Evolutionary conservation across 2,113 vertebrate genomes (phyloP).

Genomic region (Pyrgilauda ruficollis): DNA sequence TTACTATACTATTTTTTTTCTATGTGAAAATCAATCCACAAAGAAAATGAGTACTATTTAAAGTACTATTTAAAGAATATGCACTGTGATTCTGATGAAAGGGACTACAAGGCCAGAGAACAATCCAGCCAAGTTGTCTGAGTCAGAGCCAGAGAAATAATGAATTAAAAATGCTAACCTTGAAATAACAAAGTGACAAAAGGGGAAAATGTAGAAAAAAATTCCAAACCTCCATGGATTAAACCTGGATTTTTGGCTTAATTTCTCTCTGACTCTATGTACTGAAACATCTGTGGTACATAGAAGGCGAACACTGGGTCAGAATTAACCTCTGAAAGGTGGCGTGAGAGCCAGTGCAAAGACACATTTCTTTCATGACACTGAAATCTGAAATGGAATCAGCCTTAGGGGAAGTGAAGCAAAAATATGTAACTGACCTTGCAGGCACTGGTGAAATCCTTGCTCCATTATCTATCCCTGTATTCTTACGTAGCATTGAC

Average conservation of each 20-base stretch:
- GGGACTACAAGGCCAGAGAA: neutral
- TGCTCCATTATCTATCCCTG: neutral
- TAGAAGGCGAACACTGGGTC: neutral
- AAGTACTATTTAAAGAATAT: neutral
- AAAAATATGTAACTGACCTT: neutral
- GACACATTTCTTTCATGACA: neutral
- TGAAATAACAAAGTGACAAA: neutral
- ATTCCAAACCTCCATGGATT: neutral
- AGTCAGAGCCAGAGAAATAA: neutral
- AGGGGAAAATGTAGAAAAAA: neutral
- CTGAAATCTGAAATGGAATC: neutral
- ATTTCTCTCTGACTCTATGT: neutral
- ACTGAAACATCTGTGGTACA: neutral
- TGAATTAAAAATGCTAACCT: neutral
- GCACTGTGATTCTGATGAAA: neutral
- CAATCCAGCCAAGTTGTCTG: neutral
- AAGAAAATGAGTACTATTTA: neutral
- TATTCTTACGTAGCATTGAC: neutral
- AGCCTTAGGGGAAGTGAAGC: neutral
- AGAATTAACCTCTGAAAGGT: neutral
- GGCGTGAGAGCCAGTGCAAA: neutral
- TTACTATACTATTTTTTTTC: neutral
- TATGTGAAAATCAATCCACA: neutral
- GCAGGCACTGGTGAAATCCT: neutral
- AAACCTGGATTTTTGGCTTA: neutral